Evolutionary conservation across 2,113 vertebrate species (phyloP), one percentile per base, ranked within the genome.

Genomic region (Furnarius figulus): DNA sequence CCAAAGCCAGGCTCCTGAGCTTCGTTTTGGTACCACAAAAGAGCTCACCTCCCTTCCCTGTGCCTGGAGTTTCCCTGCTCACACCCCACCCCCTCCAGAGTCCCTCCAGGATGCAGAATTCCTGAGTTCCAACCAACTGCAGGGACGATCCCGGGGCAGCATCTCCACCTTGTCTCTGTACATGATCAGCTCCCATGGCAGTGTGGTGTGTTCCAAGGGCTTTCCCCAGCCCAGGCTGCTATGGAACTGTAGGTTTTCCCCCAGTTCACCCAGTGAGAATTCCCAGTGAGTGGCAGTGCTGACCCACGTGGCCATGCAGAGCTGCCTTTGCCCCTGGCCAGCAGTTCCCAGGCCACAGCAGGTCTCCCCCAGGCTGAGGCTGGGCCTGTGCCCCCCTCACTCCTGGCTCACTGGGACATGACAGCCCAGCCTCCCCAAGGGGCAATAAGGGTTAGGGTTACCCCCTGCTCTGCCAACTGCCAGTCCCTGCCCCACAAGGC

Each of bases 121-220:
- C 53, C 25, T 0, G 3, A 39, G 31, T 44, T 19, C 62, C 5
- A 40, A 50, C 28, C 47, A 78, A 31, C 21, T 10, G 12, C 53
- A 58, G 37, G 67, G 33, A 46, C 30, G 62, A 46, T 5, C 42
- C 20, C 52, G 16, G 44, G 72, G 44, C 67, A 74, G 59, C 49
- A 50, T 20, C 55, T 40, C 14, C 19, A n/a, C 2, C 42, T 33
- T 22, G 14, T 33, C 75, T 46, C 63, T 16, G 33, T 2, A 6
- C 2, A 5, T 6, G 2, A 40, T 21, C 68, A 35, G 68, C 83
- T 13, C 28, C 62, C 50, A 31, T 0, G 24, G 50, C 59, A 73
- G 46, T 0, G 1, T 3, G 61, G 20, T 24, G 55, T 15, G n/a
- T 37, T 37, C n/a, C n/a, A 12, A 40, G 24, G 46, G 63, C 7